A percentile compares a stretch with the other conserved stretches of the same genome.
These are phyloP conservation scores for Lasioglossum marginatum DNA, from an alignment of 2,888 invertebrate species.

Conservation along the genomic window DNA sequence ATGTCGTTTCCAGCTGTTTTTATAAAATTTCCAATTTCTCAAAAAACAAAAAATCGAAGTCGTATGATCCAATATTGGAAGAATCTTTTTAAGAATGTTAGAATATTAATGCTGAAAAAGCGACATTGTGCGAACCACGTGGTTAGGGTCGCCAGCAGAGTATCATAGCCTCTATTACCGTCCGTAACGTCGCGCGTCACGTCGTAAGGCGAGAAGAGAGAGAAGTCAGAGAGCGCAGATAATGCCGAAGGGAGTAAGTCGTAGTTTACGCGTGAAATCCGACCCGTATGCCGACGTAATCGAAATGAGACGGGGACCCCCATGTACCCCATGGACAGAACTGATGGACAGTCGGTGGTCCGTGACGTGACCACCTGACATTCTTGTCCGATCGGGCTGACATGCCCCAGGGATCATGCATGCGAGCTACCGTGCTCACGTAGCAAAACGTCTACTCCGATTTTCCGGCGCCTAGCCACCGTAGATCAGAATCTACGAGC, in stretches of 20 bases:
- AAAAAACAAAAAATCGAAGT: no score
- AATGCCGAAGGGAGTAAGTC: conserved; percentile 70
- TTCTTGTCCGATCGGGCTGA: conserved; percentile 79
- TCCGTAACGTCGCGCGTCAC: conserved; percentile 32
- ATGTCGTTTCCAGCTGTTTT: no score
- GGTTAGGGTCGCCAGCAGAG: conserved; percentile 35
- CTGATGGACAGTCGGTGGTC: conserved; percentile 81
- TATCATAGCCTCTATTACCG: conserved; percentile 60
- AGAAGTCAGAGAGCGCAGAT: conserved; percentile 37
- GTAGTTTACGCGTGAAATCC: conserved; percentile 72
- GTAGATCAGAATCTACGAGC: conserved; percentile 23
- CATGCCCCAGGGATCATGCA: conserved; percentile 77
- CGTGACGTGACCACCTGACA: conserved; percentile 80
- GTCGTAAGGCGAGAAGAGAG: conserved; percentile 55
- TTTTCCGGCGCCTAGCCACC: conserved; percentile 37
- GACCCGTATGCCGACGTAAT: conserved; percentile 74
- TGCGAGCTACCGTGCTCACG: conserved; percentile 73
- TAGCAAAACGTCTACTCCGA: conserved; percentile 74
- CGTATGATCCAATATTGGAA: no score
- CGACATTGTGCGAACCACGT: neutral
- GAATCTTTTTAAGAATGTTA: no score
- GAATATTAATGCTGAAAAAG: neutral
- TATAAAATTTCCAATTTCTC: no score
- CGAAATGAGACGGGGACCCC: conserved; percentile 72
- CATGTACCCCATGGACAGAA: conserved; percentile 73